Evolutionary conservation across 2,797 vertebrate species (phyloP).

Genomic region (Limosa lapponica): DNA sequence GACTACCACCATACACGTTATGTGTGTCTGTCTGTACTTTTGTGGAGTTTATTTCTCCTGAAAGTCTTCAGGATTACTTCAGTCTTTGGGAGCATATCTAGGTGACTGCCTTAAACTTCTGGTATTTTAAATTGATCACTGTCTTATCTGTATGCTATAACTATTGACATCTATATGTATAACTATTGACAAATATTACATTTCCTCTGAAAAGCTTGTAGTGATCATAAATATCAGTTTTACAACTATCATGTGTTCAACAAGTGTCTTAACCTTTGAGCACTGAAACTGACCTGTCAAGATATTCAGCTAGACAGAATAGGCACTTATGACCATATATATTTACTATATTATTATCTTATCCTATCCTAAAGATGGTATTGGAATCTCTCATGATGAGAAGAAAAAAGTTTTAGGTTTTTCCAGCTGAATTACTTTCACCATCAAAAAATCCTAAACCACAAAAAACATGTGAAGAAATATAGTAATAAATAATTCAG

Average conservation of each 20-base stretch:
- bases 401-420: not conserved
- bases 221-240: not conserved
- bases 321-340: not conserved
- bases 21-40: not conserved
- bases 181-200: not conserved
- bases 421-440: not conserved
- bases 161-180: not conserved
- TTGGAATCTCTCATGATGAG: not conserved
- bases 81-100: not conserved
- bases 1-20: not conserved
- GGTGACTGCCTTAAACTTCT: not conserved
- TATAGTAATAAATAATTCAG: not conserved
- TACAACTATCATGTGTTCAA: not conserved
- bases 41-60: not conserved
- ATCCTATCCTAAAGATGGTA: not conserved
- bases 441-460: not conserved
- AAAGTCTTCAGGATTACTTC: not conserved
- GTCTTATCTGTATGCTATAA: not conserved
- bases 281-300: not conserved
- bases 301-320: not conserved
- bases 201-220: not conserved
- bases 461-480: not conserved
- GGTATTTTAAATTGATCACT: not conserved
- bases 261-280: not conserved
- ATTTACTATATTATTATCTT: not conserved